Base-by-base conservation (phyloP, 2,797 vertebrate species). In the Ispidina picta region DNA sequence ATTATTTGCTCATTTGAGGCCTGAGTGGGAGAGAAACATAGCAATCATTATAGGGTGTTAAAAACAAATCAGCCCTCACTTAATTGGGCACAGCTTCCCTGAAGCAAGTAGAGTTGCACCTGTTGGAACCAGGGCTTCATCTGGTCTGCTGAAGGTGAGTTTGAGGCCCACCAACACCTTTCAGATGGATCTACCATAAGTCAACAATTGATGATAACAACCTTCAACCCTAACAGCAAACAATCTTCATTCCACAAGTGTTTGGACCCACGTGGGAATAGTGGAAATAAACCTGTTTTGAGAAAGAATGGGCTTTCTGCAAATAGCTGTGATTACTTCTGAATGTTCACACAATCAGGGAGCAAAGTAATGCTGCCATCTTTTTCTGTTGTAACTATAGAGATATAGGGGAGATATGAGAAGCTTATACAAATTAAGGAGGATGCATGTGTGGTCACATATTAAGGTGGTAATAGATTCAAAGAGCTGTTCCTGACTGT, bases 141-240 rank as follows among this genome's bases (percentile, higher is more conserved):
- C 71, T 92, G 89, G 43, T 77, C 51, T 90, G 65, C 10, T 84
- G 78, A 91, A 77, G 88, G 90, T 80, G 81, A 86, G 75, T 44
- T 68, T 93, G 89, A 49, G 88, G 83, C 89, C 83, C 86, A 91
- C 71, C 91, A 90, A 90, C 94, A 95, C 94, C 89, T 95, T 85
- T 83, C 88, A 95, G 88, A 95, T 96, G 92, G 89, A 93, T 94
- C 85, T 94, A 92, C 88, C 94, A 95, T 84, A 94, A 96, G 88
- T 49, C 88, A 95, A 75, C 62, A 91, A n/a, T 64, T 89, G 77
- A 92, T 94, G 86, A 95, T 84, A 96, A 69, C 91, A 89, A 70
- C 85, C 82, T 93, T 81, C 89, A 93, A 79, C 56, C 52, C 19
- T 49, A 78, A 33, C 48, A 81, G 89, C 28, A 23, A 90, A 73